Conservation (phyloP, 2,888 invertebrate species). For the Tortrix viridana region DNA sequence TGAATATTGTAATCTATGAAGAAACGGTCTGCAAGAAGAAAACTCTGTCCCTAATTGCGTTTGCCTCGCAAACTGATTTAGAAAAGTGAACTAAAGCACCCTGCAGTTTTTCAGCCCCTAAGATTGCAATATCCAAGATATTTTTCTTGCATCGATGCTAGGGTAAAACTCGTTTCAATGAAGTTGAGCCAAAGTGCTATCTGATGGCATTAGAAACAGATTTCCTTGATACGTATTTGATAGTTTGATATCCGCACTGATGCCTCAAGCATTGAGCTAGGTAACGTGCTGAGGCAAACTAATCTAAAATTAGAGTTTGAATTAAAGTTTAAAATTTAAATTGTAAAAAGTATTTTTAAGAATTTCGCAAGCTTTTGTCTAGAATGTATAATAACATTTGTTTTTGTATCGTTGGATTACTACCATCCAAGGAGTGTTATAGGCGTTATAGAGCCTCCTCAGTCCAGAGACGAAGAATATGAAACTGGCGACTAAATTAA, state of each 20-base stretch:
- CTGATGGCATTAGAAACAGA: constrained; percentile 34
- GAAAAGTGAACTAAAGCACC: not conserved
- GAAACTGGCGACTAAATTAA: no score
- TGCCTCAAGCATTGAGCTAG: constrained; percentile 14
- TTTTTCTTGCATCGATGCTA: constrained; percentile 31
- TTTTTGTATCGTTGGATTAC: no score
- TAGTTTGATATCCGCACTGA: constrained; percentile 31
- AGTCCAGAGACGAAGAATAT: no score
- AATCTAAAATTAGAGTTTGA: not conserved
- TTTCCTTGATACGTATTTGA: constrained; percentile 30
- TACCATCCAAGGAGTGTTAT: no score
- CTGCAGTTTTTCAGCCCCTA: constrained; percentile 22
- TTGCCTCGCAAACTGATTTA: not conserved
- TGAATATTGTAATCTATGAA: no score
- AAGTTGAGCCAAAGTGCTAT: constrained; percentile 31
- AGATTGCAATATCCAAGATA: constrained; percentile 29
- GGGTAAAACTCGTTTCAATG: constrained; percentile 25
- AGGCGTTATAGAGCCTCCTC: no score
- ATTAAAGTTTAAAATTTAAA: no score
- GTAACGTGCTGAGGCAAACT: constrained; percentile 13
- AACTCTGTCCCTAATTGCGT: not conserved
- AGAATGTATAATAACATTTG: no score
- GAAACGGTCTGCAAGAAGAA: no score
- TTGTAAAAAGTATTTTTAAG: no score
- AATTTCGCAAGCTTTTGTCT: no score